Evolutionary conservation across 2,888 invertebrate species (phyloP).

Genomic region (Drosophila mayaguana): DNA sequence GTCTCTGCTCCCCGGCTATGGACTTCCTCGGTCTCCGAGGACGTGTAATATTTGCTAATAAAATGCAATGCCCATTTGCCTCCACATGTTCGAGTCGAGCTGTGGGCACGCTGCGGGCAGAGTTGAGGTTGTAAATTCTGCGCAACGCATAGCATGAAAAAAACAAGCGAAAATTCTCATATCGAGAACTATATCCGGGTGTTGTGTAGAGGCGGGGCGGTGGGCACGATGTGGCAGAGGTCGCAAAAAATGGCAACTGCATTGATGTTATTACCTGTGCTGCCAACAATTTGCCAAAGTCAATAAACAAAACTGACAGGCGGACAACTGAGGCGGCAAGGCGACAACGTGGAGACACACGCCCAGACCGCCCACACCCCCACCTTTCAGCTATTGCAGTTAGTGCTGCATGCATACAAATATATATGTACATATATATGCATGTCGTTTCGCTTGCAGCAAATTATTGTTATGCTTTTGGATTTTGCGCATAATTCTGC

Average conservation of each 20-base stretch:
- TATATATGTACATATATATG: not conserved
- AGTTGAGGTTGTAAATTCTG: slow-evolving; percentile 41
- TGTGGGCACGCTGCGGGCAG: slow-evolving; percentile 3
- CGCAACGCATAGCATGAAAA: slow-evolving; percentile 38
- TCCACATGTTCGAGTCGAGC: slow-evolving; percentile 3
- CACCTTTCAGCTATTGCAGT: slow-evolving; percentile 28
- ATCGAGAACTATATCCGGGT: slow-evolving; percentile 15
- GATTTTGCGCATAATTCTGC: slow-evolving; percentile 79
- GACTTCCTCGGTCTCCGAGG: slow-evolving; percentile 38
- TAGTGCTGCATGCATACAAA: slow-evolving; percentile 13
- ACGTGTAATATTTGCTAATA: slow-evolving; percentile 79
- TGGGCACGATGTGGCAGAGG: not conserved
- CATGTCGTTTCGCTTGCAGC: slow-evolving; percentile 46
- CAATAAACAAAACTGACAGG: slow-evolving; percentile 78
- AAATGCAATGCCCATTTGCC: slow-evolving; percentile 77
- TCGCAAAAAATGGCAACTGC: slow-evolving; percentile 81
- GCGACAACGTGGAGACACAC: slow-evolving; percentile 46
- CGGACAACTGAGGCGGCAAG: slow-evolving; percentile 38
- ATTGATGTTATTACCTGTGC: slow-evolving; percentile 81
- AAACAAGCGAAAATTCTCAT: slow-evolving; percentile 14
- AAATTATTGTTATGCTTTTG: slow-evolving; percentile 80
- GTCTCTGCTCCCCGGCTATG: slow-evolving; percentile 9
- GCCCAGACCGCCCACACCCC: not conserved
- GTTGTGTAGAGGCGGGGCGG: not conserved
- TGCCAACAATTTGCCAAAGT: slow-evolving; percentile 79